A percentile compares a stretch with the other conserved stretches of the same genome.
These are phyloP conservation scores for Thalassaphorura encarpata DNA, from an alignment of 1,140 invertebrate genomes.

Conservation along the genomic window DNA sequence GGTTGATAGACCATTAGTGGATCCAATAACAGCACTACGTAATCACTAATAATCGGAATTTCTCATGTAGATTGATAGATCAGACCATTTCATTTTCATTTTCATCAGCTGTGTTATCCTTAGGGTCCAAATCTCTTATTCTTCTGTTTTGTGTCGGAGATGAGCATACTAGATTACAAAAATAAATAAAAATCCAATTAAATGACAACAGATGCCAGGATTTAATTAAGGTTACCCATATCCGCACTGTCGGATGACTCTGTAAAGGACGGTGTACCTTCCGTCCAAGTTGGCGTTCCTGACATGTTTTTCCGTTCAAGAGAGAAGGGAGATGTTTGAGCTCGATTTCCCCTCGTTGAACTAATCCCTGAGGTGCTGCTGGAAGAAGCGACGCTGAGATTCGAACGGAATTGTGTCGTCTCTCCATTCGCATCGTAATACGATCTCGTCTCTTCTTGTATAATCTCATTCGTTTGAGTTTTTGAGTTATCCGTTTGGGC, in stretches of 20 bases:
- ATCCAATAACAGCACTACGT: too few species aligned
- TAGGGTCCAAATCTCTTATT: constrained; percentile 8
- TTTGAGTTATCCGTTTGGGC: constrained; percentile 5
- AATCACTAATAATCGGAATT: too few species aligned
- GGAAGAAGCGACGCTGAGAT: constrained; percentile 54
- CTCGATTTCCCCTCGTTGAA: constrained; percentile 41
- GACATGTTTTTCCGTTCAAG: constrained; percentile 49
- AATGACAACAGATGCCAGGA: background rate
- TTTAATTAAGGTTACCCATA: constrained; percentile 49
- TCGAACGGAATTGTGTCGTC: constrained; percentile 52
- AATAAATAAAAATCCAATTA: background rate
- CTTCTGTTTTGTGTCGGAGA: constrained; percentile 16
- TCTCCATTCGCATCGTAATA: constrained; percentile 48
- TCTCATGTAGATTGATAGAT: background rate
- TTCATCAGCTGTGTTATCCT: constrained; percentile 16
- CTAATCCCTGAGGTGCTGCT: constrained; percentile 40
- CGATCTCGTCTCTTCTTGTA: constrained; percentile 36
- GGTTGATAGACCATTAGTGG: too few species aligned
- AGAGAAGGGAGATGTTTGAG: constrained; percentile 73
- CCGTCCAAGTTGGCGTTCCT: constrained; percentile 92
- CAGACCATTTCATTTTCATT: constrained; percentile 30
- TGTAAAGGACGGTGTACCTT: constrained; percentile 93
- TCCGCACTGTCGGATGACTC: constrained; percentile 89
- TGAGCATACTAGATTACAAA: constrained; percentile 13
- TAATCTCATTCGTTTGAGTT: constrained; percentile 5